phyloP scores from a whole-genome alignment of 2,113 vertebrate genomes.

The Notothenia coriiceps region DNA sequence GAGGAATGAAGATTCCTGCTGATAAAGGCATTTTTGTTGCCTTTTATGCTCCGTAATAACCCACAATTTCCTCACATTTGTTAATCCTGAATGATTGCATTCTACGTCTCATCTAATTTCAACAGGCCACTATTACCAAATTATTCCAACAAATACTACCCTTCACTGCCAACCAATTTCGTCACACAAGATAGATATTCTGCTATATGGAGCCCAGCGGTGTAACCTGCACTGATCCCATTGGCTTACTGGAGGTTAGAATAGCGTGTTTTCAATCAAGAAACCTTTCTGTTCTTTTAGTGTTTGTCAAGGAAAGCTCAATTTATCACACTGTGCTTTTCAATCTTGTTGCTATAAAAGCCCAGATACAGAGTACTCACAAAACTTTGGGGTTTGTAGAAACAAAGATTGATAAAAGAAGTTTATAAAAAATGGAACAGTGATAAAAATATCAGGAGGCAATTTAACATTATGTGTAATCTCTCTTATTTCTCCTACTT shows the following conservation, averaged over 20 bases:
- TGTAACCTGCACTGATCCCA: conserved; percentile 17
- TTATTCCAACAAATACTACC: conserved; percentile 40
- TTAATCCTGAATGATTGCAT: conserved; percentile 57
- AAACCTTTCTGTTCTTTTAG: conserved; percentile 9
- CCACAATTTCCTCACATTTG: conserved; percentile 51
- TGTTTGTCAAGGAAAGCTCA: conserved; percentile 20
- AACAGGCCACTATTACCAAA: conserved; percentile 41
- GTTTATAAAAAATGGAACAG: neutral
- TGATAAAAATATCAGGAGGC: neutral
- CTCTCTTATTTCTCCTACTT: neutral
- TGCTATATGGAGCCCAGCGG: neutral
- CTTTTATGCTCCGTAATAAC: conserved; percentile 45
- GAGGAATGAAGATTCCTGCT: neutral
- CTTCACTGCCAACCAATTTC: conserved; percentile 15
- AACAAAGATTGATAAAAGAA: conserved; percentile 8
- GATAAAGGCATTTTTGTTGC: conserved; percentile 38
- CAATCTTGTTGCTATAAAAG: conserved; percentile 22
- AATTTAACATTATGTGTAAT: neutral
- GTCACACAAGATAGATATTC: conserved; percentile 32
- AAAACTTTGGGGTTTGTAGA: neutral
- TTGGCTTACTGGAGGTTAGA: neutral
- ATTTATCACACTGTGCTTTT: conserved; percentile 32
- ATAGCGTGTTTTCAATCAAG: conserved; percentile 14
- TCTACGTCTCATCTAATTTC: conserved; percentile 43
- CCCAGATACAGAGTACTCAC: neutral